Conservation (phyloP, 2,797 vertebrate genomes). For the Peromyscus eremicus region DNA sequence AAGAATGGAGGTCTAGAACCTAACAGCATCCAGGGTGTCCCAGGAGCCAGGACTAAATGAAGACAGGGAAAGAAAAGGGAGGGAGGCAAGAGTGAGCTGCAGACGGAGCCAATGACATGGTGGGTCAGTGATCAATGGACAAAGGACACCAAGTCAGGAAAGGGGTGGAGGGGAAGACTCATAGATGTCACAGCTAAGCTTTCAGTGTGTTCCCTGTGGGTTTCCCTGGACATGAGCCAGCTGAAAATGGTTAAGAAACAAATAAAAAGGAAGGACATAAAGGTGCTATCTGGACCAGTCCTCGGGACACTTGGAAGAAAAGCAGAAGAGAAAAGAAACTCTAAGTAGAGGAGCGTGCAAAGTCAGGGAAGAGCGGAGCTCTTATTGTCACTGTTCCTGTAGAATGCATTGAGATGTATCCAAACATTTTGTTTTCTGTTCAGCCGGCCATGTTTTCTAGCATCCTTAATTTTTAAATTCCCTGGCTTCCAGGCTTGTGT, state of each 20-base stretch:
- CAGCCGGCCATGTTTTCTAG: neutral
- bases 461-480: neutral
- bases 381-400: neutral
- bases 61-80: neutral
- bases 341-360: neutral
- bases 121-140: neutral
- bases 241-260: neutral
- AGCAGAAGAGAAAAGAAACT: neutral
- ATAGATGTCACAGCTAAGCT: neutral
- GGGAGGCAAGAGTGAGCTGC: neutral
- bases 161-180: neutral
- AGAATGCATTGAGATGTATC: neutral
- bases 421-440: slow-evolving; percentile 15
- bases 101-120: neutral
- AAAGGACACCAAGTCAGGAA: fast-evolving
- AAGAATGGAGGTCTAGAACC: neutral
- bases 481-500: too few species aligned
- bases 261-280: neutral
- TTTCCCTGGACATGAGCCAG: neutral
- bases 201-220: neutral
- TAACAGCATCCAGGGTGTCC: fast-evolving
- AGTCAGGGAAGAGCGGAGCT: neutral
- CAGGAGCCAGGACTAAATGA: neutral
- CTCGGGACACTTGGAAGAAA: neutral
- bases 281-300: neutral